Conservation (phyloP, 2,113 vertebrate genomes). For the Ceyx margarethae region DNA sequence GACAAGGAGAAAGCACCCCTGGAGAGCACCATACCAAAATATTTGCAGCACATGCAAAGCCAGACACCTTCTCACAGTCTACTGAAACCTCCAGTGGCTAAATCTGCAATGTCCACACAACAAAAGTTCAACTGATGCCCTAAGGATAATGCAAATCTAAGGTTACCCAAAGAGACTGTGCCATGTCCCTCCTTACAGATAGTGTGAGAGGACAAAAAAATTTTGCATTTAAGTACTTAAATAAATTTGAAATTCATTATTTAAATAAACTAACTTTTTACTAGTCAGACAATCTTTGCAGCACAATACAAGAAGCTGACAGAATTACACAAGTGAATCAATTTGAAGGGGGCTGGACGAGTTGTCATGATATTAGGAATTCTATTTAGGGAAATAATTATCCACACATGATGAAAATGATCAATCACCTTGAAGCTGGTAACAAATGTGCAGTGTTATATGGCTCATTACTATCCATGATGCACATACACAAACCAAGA, state of each 20-base stretch:
- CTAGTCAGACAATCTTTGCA: constrained; percentile 43
- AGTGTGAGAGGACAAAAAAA: not conserved
- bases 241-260: constrained; percentile 21
- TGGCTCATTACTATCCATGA: constrained; percentile 29
- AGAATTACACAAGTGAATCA: constrained; percentile 59
- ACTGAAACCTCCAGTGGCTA: not conserved
- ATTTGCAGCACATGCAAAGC: not conserved
- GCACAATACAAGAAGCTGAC: constrained; percentile 27
- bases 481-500: constrained; percentile 7
- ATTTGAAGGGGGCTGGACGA: constrained; percentile 26
- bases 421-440: constrained; percentile 44
- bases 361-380: constrained; percentile 65
- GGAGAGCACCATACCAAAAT: not conserved
- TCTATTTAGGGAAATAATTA: constrained; percentile 71
- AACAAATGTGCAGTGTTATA: constrained; percentile 9
- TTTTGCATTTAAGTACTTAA: constrained; percentile 24
- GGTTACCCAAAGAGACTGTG: not conserved
- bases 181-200: not conserved
- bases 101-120: not conserved
- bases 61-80: not conserved
- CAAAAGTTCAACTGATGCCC: not conserved
- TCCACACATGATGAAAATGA: constrained; percentile 41
- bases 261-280: constrained; percentile 41
- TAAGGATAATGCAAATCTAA: not conserved
- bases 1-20: accelerated